Evolutionary conservation across 2,113 vertebrate genomes (phyloP).

Genomic region (Tetrax tetrax): DNA sequence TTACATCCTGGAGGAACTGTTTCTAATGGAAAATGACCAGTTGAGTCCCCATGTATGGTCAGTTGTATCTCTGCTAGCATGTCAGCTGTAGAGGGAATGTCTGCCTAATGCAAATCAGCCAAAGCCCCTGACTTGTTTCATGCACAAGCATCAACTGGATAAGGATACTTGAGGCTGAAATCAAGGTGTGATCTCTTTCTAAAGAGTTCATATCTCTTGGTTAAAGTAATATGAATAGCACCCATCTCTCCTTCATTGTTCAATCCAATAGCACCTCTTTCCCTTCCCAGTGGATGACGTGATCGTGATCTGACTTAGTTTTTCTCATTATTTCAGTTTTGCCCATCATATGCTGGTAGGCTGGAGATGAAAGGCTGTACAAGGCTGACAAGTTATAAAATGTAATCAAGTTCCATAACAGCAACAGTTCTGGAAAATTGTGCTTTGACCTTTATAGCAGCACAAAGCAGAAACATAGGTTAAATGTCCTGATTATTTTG

Average conservation of each 20-base stretch:
- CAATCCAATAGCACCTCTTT: background rate
- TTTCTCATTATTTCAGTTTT: conserved; percentile 21
- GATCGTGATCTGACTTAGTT: background rate
- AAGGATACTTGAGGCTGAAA: background rate
- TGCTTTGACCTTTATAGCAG: background rate
- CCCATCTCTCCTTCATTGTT: background rate
- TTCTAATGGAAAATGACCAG: background rate
- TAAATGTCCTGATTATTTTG: conserved; percentile 1
- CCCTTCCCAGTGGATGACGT: background rate
- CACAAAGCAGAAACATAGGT: background rate
- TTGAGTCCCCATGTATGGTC: background rate
- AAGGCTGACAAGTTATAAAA: background rate
- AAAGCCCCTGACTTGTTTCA: background rate
- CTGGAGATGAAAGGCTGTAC: background rate
- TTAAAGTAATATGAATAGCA: background rate
- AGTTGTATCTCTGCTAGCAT: background rate
- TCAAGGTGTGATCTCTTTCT: background rate
- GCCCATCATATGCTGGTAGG: background rate
- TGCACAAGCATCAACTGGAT: background rate
- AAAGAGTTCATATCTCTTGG: background rate
- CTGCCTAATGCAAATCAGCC: background rate
- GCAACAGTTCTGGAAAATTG: background rate
- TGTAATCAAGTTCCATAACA: conserved; percentile 19
- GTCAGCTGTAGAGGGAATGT: background rate
- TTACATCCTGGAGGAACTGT: background rate